Evolutionary conservation across 2,113 vertebrate genomes (phyloP).

Genomic region (Oostethus manadensis): DNA sequence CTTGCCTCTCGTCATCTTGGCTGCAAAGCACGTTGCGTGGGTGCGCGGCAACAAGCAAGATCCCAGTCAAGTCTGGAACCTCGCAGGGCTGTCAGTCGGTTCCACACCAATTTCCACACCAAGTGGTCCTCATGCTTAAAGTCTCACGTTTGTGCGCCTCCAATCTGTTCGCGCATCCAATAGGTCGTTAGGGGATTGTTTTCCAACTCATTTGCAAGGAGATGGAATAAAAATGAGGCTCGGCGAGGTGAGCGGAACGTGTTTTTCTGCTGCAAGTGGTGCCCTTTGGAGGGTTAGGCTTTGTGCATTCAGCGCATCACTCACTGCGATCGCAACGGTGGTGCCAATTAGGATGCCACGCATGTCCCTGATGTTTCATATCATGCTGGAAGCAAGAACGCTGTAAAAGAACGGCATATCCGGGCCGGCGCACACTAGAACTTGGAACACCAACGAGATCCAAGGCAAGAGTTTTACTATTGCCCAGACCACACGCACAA

Average conservation of each 20-base stretch:
- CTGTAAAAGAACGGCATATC: background rate
- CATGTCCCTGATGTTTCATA: background rate
- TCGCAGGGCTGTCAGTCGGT: conserved; percentile 17
- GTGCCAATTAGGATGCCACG: background rate
- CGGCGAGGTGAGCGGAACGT: too few species aligned
- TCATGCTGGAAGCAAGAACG: too few species aligned
- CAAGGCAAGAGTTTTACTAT: background rate
- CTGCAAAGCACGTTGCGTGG: conserved; percentile 40
- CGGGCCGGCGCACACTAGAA: too few species aligned
- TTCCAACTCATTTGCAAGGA: background rate
- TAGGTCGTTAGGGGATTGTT: too few species aligned
- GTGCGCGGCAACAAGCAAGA: conserved; percentile 51
- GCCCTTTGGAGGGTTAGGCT: background rate
- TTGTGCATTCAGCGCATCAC: background rate
- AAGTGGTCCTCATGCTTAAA: background rate
- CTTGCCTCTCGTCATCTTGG: conserved; percentile 32
- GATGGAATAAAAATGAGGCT: too few species aligned
- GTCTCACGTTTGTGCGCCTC: background rate
- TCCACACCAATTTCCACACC: conserved; percentile 2
- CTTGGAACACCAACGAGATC: background rate
- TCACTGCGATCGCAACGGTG: background rate
- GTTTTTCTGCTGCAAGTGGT: background rate
- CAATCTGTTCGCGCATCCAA: background rate
- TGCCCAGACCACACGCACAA: background rate
- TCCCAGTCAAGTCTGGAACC: conserved; percentile 34